Evolutionary conservation across 2,888 invertebrate genomes (phyloP), one percentile per base, ranked within the genome.

Genomic region (Siphonodentalium dalli): DNA sequence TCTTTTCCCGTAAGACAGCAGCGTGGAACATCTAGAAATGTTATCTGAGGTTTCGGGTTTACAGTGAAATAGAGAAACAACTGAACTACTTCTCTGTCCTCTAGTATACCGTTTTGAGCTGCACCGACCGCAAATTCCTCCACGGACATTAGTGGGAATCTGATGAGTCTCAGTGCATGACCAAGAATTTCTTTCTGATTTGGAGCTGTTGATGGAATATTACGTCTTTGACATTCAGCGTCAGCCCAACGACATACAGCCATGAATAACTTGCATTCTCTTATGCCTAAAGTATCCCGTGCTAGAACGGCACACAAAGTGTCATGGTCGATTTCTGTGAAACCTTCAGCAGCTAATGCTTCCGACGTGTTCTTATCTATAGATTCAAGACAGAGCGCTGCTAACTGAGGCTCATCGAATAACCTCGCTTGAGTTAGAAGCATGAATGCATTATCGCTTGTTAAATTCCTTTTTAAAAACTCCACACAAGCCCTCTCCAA

Each of bases 291-390:
- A 0, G 90, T 90, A 75, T 92, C 91, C 60, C 92, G 86, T 76
- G 88, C 88, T 45, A 92, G 81, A 15, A 92, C 90, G 28, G 87
- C 87, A 79, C 88, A 88, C 39, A 92, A 81, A 0, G 91, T 92
- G 41, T 89, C 89, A 59, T 88, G 85, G 78, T 92, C 91, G 56
- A 92, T 89, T 71, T 92, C 92, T 0, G 88, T 87, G 75, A 92
- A 92, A n/a, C 83, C 83, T 75, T 92, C 92, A 13, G 91, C 90
- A 60, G 86, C 86, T 15, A 92, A 79, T 0, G 91, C 90, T 78
- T 91, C 90, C 0, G 87, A 87, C 0, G 92, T 91, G 72, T 90
- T 89, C 79, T 90, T 90, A 76, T 92, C 92, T 59, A 92, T 91
- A 71, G 88, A 88, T 72, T 91, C 90, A 60, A 92, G 83, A 71